Evolutionary conservation across 2,888 invertebrate genomes (phyloP).

Genomic region (Ferdinandea cuprea): DNA sequence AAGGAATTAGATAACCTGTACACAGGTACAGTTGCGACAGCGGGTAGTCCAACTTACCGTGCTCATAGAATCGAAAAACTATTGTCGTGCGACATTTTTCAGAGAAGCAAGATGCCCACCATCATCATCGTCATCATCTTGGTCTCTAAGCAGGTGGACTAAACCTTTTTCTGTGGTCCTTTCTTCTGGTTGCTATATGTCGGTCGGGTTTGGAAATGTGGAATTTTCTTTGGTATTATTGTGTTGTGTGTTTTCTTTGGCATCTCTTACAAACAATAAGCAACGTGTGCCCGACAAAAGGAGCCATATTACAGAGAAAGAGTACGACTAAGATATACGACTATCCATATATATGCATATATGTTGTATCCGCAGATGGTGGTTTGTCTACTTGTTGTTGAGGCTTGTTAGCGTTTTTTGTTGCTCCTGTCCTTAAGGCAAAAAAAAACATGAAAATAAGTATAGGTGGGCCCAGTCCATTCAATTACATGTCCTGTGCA

Average conservation of each 20-base stretch:
- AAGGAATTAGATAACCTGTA: constrained; percentile 21
- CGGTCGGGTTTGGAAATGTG: constrained; percentile 15
- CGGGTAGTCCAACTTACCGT: constrained; percentile 42
- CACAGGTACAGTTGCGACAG: constrained; percentile 45
- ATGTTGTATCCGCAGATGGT: constrained; percentile 64
- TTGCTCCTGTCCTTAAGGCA: constrained; percentile 42
- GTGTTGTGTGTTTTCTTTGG: constrained; percentile 1
- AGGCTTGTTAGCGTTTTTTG: constrained; percentile 29
- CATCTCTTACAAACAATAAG: constrained; percentile 36
- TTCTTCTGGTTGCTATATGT: not conserved
- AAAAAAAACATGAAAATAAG: constrained; percentile 26
- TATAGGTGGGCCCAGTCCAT: constrained; percentile 27
- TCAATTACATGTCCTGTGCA: constrained; percentile 55
- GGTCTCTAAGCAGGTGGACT: constrained; percentile 53
- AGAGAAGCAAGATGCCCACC: constrained; percentile 5
- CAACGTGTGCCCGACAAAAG: constrained; percentile 33
- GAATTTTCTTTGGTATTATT: constrained; percentile 40
- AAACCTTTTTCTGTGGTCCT: constrained; percentile 21
- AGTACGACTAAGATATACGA: constrained; percentile 2
- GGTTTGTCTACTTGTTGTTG: constrained; percentile 65
- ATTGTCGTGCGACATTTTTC: constrained; percentile 22
- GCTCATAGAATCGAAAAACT: not conserved
- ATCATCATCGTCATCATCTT: constrained; percentile 4
- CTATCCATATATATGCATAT: constrained; percentile 26
- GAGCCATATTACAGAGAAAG: constrained; percentile 21